These are phyloP conservation scores for Epinotia brunnichana DNA, from an alignment of 2,888 invertebrate species.

Conservation along the genomic window DNA sequence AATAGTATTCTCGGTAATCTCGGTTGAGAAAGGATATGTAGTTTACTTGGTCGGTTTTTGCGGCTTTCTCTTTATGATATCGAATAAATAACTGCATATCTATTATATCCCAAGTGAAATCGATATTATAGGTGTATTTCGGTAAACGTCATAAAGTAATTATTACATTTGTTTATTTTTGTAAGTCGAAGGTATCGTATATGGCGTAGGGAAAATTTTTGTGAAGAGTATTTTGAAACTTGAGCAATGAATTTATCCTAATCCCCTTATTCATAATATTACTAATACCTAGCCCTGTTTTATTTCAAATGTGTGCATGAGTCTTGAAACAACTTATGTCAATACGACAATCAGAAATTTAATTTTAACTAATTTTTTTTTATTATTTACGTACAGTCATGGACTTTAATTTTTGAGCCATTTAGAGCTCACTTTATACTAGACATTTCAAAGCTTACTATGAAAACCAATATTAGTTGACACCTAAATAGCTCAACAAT, in stretches of 20 bases:
- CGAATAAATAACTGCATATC: conserved; percentile 40
- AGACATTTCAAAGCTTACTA: no score
- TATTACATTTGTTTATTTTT: conserved; percentile 31
- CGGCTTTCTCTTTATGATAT: conserved; percentile 38
- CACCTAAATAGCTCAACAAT: no score
- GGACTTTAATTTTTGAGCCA: no score
- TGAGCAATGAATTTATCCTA: conserved; percentile 48
- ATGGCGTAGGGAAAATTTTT: conserved; percentile 40
- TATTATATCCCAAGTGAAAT: conserved; percentile 40
- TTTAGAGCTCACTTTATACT: no score
- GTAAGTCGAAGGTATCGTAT: conserved; percentile 26
- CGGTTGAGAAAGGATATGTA: conserved; percentile 25
- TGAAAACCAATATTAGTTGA: no score
- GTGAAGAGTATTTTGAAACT: conserved; percentile 67
- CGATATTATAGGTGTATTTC: conserved; percentile 32
- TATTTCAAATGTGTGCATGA: background rate
- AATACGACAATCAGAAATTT: no score
- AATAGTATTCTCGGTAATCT: conserved; percentile 22
- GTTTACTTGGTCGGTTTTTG: conserved; percentile 21
- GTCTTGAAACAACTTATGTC: no score
- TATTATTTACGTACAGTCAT: no score
- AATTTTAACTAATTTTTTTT: background rate
- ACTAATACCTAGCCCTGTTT: background rate
- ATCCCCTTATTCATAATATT: background rate
- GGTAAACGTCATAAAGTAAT: conserved; percentile 12